phyloP scores from a whole-genome alignment of 1,140 invertebrate genomes.

The Arctopsyche grandis region DNA sequence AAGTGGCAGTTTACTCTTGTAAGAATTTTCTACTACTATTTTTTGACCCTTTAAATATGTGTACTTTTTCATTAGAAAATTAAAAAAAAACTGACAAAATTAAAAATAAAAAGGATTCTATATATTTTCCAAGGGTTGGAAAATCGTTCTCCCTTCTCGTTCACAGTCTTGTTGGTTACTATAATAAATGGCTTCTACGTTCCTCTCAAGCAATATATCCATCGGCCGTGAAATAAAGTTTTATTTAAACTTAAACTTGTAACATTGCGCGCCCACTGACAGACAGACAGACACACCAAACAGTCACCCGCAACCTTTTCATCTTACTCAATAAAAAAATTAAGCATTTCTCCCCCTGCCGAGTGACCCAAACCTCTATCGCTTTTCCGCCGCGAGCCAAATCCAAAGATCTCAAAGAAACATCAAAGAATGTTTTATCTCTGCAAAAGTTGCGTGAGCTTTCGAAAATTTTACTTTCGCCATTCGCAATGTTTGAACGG shows the following conservation, averaged over 20 bases:
- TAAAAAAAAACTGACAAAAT: no score
- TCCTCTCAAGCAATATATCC: constrained; percentile 49
- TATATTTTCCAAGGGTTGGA: no score
- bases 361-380: neutral
- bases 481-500: constrained; percentile 16
- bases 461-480: constrained; percentile 12
- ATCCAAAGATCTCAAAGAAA: constrained; percentile 16
- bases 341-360: neutral
- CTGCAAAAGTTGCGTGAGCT: neutral
- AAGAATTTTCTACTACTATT: no score
- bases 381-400: neutral
- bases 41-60: no score
- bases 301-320: neutral
- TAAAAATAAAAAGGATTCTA: no score
- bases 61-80: no score
- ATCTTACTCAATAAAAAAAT: neutral
- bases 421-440: constrained; percentile 19
- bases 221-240: constrained; percentile 48
- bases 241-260: constrained; percentile 46
- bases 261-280: constrained; percentile 21
- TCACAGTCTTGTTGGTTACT: constrained; percentile 33
- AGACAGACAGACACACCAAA: neutral
- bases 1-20: no score
- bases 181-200: constrained; percentile 49
- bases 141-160: no score